These are phyloP conservation scores for Andrena praecox DNA, from an alignment of 2,888 invertebrate species.

Conservation along the genomic window DNA sequence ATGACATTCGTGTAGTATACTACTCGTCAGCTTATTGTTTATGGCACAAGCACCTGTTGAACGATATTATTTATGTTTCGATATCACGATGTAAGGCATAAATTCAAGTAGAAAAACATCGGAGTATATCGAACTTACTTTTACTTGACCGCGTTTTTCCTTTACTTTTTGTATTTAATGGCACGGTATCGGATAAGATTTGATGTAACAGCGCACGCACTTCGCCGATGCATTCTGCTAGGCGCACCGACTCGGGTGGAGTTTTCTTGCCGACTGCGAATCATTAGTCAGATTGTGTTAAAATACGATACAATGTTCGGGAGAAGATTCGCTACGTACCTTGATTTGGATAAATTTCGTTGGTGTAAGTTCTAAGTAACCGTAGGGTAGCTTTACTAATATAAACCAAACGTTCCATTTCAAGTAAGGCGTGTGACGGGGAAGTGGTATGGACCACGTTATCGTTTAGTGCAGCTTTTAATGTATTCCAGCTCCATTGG, in stretches of 20 bases:
- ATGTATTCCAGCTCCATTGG: constrained; percentile 97
- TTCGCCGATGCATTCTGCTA: constrained; percentile 95
- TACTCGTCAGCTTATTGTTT: constrained; percentile 87
- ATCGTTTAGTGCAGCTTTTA: constrained; percentile 90
- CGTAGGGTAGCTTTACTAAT: constrained; percentile 94
- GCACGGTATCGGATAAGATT: constrained; percentile 91
- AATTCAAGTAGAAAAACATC: neutral
- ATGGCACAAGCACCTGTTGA: constrained; percentile 60
- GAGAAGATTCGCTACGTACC: constrained; percentile 76
- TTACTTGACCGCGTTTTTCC: constrained; percentile 77
- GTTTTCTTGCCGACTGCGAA: constrained; percentile 83
- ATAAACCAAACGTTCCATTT: constrained; percentile 94
- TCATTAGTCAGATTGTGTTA: constrained; percentile 8
- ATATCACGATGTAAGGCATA: neutral
- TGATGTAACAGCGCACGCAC: constrained; percentile 92
- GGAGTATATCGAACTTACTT: constrained; percentile 61
- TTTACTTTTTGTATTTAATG: constrained; percentile 82
- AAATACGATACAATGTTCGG: neutral
- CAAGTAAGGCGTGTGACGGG: constrained; percentile 86
- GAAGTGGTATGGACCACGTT: constrained; percentile 85
- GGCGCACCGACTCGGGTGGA: constrained; percentile 90
- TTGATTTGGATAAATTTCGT: constrained; percentile 95
- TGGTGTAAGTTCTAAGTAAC: constrained; percentile 93
- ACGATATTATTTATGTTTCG: constrained; percentile 35
- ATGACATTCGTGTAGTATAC: constrained; percentile 95